Evolutionary conservation across 2,888 invertebrate genomes (phyloP).

Genomic region (Tachina grossa): DNA sequence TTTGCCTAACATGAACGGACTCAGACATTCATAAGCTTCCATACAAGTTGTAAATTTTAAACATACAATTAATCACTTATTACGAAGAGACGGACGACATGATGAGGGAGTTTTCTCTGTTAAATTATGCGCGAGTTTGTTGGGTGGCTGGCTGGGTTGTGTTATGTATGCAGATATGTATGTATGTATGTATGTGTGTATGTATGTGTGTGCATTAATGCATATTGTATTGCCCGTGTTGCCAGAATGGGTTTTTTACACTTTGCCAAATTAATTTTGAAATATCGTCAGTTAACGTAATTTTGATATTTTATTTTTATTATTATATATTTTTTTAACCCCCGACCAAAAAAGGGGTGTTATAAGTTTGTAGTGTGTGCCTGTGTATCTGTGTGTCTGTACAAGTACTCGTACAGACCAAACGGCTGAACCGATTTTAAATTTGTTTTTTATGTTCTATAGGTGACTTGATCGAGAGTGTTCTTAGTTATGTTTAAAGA

Average conservation of each 20-base stretch:
- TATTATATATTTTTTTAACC: no score
- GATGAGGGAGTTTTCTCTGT: conserved; percentile 28
- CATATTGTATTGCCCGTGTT: neutral
- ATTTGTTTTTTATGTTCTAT: no score
- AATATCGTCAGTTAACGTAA: no score
- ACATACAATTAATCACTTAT: conserved; percentile 52
- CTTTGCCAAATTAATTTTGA: no score
- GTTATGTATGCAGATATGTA: neutral
- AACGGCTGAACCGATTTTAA: no score
- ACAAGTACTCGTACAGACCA: no score
- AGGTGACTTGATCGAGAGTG: no score
- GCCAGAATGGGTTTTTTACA: neutral
- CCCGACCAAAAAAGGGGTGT: no score
- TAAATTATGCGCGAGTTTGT: conserved; percentile 30
- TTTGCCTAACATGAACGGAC: conserved; percentile 31
- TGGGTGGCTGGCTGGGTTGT: conserved; percentile 5
- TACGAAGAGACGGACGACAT: conserved; percentile 14
- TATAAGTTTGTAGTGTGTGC: no score
- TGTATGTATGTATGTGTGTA: neutral
- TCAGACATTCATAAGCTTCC: conserved; percentile 15
- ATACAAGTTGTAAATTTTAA: conserved; percentile 10
- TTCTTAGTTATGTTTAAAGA: no score
- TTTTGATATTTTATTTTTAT: no score
- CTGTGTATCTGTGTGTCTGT: no score
- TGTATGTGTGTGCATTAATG: neutral